phyloP scores from a whole-genome alignment of 2,888 invertebrate species.

The Biston stratarius region DNA sequence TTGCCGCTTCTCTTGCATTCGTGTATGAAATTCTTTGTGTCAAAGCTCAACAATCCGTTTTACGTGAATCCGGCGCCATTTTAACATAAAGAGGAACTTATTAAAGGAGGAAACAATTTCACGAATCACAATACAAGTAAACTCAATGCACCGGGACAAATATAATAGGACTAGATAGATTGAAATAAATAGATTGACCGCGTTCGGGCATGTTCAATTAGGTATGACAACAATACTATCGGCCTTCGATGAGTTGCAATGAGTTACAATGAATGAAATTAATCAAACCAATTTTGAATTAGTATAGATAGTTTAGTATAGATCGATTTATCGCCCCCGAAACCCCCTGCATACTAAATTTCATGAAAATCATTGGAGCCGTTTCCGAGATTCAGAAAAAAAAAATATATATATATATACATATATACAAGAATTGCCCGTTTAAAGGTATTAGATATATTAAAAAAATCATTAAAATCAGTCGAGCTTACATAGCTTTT shows the following conservation, averaged over 20 bases:
- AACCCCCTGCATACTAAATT: no score
- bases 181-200: constrained; percentile 29
- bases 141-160: constrained; percentile 29
- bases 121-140: constrained; percentile 34
- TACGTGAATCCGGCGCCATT: constrained; percentile 7
- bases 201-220: background rate
- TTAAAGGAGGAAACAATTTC: constrained; percentile 22
- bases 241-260: constrained; percentile 39
- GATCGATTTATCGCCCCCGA: no score
- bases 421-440: no score
- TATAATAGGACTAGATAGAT: constrained; percentile 13
- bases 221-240: constrained; percentile 37
- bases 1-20: constrained; percentile 15
- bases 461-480: no score
- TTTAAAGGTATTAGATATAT: no score
- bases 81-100: constrained; percentile 38
- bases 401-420: no score
- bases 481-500: no score
- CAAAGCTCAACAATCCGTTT: constrained; percentile 21
- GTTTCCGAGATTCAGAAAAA: no score
- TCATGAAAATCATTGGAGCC: no score
- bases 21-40: constrained; percentile 32
- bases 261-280: no score
- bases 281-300: constrained; percentile 31
- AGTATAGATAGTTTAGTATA: background rate